Evolutionary conservation across 1,140 invertebrate species (phyloP).

Genomic region (Temnothorax curvispinosus): DNA sequence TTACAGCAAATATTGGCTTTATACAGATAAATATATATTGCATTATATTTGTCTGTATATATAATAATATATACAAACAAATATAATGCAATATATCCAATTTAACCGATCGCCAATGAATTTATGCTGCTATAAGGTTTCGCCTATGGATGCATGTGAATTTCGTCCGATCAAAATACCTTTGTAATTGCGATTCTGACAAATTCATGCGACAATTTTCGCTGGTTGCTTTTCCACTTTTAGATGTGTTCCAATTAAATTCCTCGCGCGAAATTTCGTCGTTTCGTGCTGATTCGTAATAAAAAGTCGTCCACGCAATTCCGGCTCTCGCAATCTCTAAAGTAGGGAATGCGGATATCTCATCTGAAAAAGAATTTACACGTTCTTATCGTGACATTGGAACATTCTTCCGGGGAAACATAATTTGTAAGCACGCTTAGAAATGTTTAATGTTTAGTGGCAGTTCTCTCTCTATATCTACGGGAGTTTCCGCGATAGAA

Average conservation of each 20-base stretch:
- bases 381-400: not conserved
- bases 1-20: no score
- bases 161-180: not conserved
- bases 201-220: not conserved
- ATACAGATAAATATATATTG: not conserved
- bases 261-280: not conserved
- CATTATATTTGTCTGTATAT: no score
- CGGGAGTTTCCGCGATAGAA: not conserved
- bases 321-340: not conserved
- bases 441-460: not conserved
- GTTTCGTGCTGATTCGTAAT: not conserved
- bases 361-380: not conserved
- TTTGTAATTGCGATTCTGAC: not conserved
- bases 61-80: no score
- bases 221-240: not conserved
- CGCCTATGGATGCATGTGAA: no score
- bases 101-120: not conserved
- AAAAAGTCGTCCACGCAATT: not conserved
- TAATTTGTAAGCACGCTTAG: not conserved
- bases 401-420: not conserved
- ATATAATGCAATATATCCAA: conserved; percentile 47
- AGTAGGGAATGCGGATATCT: not conserved
- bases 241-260: not conserved
- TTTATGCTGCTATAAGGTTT: not conserved
- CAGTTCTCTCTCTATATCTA: no score